Conservation (phyloP, 1,140 invertebrate species). For the Heliconius melpomene region DNA sequence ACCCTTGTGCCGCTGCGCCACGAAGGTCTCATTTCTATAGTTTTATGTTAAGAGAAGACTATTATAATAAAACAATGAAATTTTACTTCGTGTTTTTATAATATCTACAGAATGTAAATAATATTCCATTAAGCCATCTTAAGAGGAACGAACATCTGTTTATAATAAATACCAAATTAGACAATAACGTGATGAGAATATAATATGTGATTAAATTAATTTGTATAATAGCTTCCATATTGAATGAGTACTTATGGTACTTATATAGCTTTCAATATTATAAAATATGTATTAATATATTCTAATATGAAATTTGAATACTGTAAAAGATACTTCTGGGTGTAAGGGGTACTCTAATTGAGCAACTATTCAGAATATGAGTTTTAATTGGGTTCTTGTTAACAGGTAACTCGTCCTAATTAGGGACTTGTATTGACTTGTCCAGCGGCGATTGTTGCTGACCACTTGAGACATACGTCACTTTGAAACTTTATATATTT, state of each 20-base stretch:
- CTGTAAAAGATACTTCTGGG: neutral
- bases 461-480: constrained; percentile 58
- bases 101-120: too few relatives aligned
- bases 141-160: neutral
- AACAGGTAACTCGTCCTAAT: constrained; percentile 62
- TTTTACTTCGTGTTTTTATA: too few relatives aligned
- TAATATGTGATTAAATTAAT: neutral
- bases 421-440: constrained; percentile 67
- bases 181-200: neutral
- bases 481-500: neutral
- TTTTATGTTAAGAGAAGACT: too few relatives aligned
- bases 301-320: neutral
- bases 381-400: constrained; percentile 69
- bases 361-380: constrained; percentile 66
- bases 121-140: neutral
- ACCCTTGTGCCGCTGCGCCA: too few relatives aligned
- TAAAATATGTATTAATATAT: neutral
- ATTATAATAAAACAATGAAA: too few relatives aligned
- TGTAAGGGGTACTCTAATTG: constrained; percentile 42
- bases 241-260: neutral
- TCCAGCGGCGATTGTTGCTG: constrained; percentile 63
- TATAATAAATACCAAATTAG: neutral
- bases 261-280: neutral
- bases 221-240: neutral
- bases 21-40: too few relatives aligned